Evolutionary conservation across 2,113 vertebrate genomes (phyloP).

Genomic region (Oryzias javanicus): DNA sequence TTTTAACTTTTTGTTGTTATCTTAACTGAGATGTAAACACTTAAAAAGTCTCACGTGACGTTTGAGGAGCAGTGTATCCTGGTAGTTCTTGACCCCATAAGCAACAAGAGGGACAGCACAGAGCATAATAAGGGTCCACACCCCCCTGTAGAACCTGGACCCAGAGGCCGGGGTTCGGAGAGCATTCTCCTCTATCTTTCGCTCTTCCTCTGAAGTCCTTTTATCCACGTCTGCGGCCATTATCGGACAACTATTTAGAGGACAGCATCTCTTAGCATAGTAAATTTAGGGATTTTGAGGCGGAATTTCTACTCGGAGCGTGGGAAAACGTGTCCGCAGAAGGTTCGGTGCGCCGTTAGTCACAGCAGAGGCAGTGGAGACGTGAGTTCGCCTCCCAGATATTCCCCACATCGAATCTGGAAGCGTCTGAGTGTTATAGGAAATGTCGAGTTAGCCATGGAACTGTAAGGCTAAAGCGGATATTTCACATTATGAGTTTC

Average conservation of each 20-base stretch:
- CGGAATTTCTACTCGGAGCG: neutral
- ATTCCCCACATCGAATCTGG: conserved; percentile 33
- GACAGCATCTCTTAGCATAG: conserved; percentile 12
- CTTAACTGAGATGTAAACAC: neutral
- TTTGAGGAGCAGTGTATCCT: conserved; percentile 56
- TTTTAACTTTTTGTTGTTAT: too few species aligned
- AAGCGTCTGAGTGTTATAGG: conserved; percentile 24
- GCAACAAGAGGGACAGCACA: conserved; percentile 66
- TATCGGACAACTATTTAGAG: conserved; percentile 44
- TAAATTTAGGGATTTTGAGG: neutral
- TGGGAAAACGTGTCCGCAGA: neutral
- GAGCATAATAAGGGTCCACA: conserved; percentile 61
- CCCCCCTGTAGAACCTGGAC: conserved; percentile 37
- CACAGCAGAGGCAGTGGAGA: conserved; percentile 18
- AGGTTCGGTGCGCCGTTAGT: neutral
- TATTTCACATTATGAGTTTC: rapidly evolving
- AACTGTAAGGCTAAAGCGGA: neutral
- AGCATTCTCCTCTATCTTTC: conserved; percentile 7
- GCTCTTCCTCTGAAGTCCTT: conserved; percentile 23
- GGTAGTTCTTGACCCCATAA: conserved; percentile 69
- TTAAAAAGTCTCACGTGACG: conserved; percentile 69
- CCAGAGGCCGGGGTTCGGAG: conserved; percentile 21
- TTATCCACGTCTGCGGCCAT: conserved; percentile 80
- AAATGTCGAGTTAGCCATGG: neutral
- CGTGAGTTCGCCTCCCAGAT: conserved; percentile 29